Base-by-base conservation (phyloP, 92 coral and sea anemone genomes). In the Nematostella vectensis region DNA sequence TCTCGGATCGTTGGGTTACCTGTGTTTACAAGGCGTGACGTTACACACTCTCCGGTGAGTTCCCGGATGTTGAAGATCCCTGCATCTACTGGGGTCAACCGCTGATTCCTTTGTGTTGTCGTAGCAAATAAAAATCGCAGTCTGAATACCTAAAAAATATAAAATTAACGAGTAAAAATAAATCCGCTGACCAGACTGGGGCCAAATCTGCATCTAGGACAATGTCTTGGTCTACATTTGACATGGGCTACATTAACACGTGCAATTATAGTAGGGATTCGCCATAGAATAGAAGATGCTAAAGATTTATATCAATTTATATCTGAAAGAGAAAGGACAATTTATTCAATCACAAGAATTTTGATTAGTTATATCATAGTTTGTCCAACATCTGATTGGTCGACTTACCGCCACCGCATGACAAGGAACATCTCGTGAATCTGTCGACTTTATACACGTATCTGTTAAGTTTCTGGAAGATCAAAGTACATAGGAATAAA, bases 321-420 rank as follows among this genome's bases (percentile, higher is more conserved):
- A n/a, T n/a, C n/a, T n/a, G n/a, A n/a, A n/a, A n/a, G n/a, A n/a
- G n/a, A n/a, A n/a, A n/a, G n/a, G n/a, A n/a, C n/a, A n/a, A n/a
- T n/a, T n/a, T n/a, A n/a, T n/a, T n/a, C n/a, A n/a, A n/a, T n/a
- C n/a, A n/a, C n/a, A n/a, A n/a, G n/a, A n/a, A n/a, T n/a, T n/a
- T n/a, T n/a, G n/a, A n/a, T n/a, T n/a, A 6, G 40, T 15, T 33
- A 33, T 15, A 6, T 33, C 40, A 33, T 6, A 6, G 15, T 33
- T 33, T 33, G 6, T 33, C 40, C 40, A 33, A 33, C 40, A 33
- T 33, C 40, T 15, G 40, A 33, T 15, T 33, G 15, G 8, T 6
- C 15, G 6, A 53, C 78, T n/a, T n/a, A 74, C 80, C 80, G 58
- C 80, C 80, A 26, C 57, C 74, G 29, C 80, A 74, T n/a, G 63